These are phyloP conservation scores for Propithecus deckenii DNA, from an alignment of 2,797 vertebrate genomes.

Conservation along the genomic window DNA sequence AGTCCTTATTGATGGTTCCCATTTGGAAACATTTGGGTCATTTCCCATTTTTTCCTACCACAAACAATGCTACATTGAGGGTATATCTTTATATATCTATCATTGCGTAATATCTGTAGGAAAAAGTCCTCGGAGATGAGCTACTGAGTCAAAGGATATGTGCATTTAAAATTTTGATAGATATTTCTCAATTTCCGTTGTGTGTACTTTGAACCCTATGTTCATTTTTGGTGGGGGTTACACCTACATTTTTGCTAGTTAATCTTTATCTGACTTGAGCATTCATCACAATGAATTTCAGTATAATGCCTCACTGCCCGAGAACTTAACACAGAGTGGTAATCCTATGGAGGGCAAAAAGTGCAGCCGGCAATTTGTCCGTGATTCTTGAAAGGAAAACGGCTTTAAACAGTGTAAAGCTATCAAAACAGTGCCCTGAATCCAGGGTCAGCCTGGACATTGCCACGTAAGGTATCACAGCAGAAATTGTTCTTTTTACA, in stretches of 20 bases:
- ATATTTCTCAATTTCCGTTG: conserved; percentile 19
- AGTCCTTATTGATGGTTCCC: not conserved
- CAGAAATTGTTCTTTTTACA: conserved; percentile 57
- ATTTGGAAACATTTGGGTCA: not conserved
- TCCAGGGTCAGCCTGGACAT: conserved; percentile 49
- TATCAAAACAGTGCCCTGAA: conserved; percentile 50
- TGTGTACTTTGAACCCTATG: not conserved
- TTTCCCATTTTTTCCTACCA: not conserved
- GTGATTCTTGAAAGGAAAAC: conserved; percentile 68
- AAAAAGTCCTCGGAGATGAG: not conserved
- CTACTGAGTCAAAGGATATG: not conserved
- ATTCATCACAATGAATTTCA: not conserved
- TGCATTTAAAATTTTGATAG: conserved; percentile 55
- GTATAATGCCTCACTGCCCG: conserved; percentile 14
- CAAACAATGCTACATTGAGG: not conserved
- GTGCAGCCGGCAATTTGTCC: conserved; percentile 64
- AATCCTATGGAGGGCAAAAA: conserved; percentile 65
- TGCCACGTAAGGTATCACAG: conserved; percentile 22
- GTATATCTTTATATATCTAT: not conserved
- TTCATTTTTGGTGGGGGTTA: not conserved
- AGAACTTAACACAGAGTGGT: conserved; percentile 64
- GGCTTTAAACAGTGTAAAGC: conserved; percentile 59
- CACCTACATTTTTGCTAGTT: conserved; percentile 68
- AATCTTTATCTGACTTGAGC: conserved; percentile 59
- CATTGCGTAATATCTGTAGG: not conserved